Percentiles rank a stretch among this genome's conserved stretches.
Evolutionary conservation across 2,888 invertebrate genomes (phyloP).

Genomic region (Nymphalis polychloros): DNA sequence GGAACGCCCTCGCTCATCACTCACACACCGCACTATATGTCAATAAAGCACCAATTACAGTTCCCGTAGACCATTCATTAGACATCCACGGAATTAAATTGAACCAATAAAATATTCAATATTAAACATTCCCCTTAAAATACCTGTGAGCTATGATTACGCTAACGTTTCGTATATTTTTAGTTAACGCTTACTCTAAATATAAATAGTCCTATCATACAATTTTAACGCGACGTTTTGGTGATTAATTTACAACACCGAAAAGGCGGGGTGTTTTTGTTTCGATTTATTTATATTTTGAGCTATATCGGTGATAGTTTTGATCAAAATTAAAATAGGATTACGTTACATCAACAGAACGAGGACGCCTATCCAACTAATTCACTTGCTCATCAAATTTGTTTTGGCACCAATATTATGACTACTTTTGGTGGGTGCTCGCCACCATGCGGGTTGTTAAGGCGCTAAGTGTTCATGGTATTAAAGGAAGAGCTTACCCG

Average conservation of each 20-base stretch:
- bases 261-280: background rate
- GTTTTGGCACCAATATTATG: too few relatives aligned
- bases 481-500: too few relatives aligned
- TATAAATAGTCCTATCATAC: background rate
- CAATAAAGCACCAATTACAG: background rate
- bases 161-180: background rate
- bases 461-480: too few relatives aligned
- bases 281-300: too few relatives aligned
- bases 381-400: too few relatives aligned
- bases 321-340: too few relatives aligned
- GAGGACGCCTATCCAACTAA: too few relatives aligned
- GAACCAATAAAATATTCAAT: conserved; percentile 5
- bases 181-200: background rate
- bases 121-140: background rate
- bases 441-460: too few relatives aligned
- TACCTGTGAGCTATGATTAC: background rate
- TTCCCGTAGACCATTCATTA: conserved; percentile 2
- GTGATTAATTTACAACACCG: conserved; percentile 4
- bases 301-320: too few relatives aligned
- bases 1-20: too few relatives aligned
- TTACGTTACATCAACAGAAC: too few relatives aligned
- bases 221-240: background rate
- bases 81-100: background rate
- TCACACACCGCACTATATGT: background rate
- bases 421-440: too few relatives aligned